Conservation (phyloP, 2,113 vertebrate genomes). For the Oncorhynchus kisutch region DNA sequence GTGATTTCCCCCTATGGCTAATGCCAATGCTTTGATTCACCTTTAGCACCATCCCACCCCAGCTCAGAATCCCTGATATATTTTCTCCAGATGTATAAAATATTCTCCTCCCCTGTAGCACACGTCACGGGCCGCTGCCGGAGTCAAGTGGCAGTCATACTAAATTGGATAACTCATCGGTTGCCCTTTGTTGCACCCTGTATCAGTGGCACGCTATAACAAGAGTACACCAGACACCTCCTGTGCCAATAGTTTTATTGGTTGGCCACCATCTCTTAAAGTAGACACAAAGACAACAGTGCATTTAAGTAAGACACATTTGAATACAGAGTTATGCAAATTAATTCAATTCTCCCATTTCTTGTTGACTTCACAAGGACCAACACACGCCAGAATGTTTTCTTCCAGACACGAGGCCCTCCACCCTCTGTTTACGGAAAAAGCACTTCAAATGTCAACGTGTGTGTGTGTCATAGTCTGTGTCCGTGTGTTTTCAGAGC, state of each 20-base stretch:
- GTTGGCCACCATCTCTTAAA: background rate
- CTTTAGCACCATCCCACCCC: constrained; percentile 21
- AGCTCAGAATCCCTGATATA: constrained; percentile 25
- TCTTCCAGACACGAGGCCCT: background rate
- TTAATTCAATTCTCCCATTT: no score
- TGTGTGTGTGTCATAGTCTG: constrained; percentile 1
- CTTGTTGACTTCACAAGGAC: no score
- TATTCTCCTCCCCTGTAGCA: constrained; percentile 17
- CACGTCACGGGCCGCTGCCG: background rate
- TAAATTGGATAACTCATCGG: constrained; percentile 12
- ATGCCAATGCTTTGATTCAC: constrained; percentile 23
- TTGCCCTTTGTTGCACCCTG: no score
- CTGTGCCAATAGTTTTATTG: constrained; percentile 9
- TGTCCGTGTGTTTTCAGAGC: constrained; percentile 43
- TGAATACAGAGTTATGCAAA: no score
- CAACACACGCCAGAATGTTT: no score
- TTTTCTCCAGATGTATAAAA: constrained; percentile 25
- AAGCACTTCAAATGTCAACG: background rate
- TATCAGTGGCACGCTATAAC: constrained; percentile 7
- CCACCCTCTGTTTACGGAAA: background rate
- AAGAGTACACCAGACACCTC: constrained; percentile 2
- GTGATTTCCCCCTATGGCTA: background rate
- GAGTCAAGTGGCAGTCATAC: constrained; percentile 37
- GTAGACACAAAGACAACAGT: no score
- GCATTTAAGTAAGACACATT: no score